Evolutionary conservation across 1,140 invertebrate genomes (phyloP).

Genomic region (Epicauta chinensis): DNA sequence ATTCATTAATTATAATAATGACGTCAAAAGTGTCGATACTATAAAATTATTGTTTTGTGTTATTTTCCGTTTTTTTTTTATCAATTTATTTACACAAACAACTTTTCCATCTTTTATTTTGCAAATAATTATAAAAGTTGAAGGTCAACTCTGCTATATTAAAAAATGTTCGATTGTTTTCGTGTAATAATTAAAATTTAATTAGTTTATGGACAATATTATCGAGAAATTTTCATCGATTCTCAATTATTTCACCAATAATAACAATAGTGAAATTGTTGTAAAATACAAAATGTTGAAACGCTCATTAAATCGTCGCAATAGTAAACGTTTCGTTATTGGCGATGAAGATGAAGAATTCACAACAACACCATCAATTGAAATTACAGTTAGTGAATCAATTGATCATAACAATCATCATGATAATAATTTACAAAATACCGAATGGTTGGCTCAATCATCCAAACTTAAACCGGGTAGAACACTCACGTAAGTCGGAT

Average conservation of each 20-base stretch:
- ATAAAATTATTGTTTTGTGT: too few species aligned
- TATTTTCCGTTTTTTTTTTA: too few species aligned
- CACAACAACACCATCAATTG: conserved; percentile 10
- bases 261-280: conserved; percentile 11
- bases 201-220: neutral
- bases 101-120: too few species aligned
- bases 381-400: conserved; percentile 26
- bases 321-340: conserved; percentile 41
- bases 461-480: conserved; percentile 16
- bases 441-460: conserved; percentile 6
- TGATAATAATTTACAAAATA: neutral
- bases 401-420: conserved; percentile 18
- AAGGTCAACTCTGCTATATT: too few species aligned
- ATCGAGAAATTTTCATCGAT: neutral
- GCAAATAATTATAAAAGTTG: too few species aligned
- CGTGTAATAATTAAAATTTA: too few species aligned
- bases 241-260: neutral
- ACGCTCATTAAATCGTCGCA: conserved; percentile 29
- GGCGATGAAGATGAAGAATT: conserved; percentile 36
- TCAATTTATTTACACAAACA: too few species aligned
- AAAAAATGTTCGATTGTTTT: too few species aligned
- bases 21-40: too few species aligned
- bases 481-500: conserved; percentile 20
- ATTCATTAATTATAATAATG: too few species aligned
- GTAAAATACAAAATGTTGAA: conserved; percentile 21